phyloP scores from a whole-genome alignment of 2,888 invertebrate species.

The Mesorhabditis sp. region DNA sequence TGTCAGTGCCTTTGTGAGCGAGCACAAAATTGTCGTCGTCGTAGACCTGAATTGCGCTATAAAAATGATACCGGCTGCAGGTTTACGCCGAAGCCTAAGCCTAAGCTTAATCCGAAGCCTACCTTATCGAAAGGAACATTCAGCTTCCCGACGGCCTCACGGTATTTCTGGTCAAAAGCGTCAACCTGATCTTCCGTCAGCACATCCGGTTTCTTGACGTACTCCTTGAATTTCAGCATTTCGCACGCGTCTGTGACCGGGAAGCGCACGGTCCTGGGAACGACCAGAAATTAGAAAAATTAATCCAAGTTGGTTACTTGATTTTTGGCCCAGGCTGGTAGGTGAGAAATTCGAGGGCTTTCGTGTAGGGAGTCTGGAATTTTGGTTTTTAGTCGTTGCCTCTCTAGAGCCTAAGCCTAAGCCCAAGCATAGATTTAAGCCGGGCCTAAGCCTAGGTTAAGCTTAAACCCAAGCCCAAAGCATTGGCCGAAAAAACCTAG shows the following conservation, averaged over 20 bases:
- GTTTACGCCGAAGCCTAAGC: not conserved
- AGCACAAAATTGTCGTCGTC: not conserved
- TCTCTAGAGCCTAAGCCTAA: too few relatives aligned
- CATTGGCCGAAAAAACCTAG: too few relatives aligned
- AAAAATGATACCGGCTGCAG: conserved; percentile 2
- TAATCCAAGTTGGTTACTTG: not conserved
- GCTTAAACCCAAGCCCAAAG: too few relatives aligned
- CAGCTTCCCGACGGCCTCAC: not conserved
- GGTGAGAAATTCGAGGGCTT: not conserved
- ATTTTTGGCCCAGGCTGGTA: not conserved
- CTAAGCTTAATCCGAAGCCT: not conserved
- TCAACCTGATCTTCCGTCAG: not conserved
- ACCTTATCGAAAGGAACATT: not conserved
- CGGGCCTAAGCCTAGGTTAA: too few relatives aligned
- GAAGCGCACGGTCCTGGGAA: not conserved
- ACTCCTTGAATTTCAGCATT: not conserved
- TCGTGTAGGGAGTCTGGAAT: not conserved
- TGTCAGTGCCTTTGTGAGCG: not conserved
- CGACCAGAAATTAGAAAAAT: not conserved
- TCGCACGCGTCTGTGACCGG: not conserved
- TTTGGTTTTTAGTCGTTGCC: too few relatives aligned
- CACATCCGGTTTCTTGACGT: not conserved
- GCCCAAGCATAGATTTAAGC: too few relatives aligned
- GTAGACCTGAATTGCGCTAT: not conserved
- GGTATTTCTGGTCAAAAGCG: not conserved